These are phyloP conservation scores for Archocentrus centrarchus DNA, from an alignment of 2,113 vertebrate genomes.

Conservation along the genomic window DNA sequence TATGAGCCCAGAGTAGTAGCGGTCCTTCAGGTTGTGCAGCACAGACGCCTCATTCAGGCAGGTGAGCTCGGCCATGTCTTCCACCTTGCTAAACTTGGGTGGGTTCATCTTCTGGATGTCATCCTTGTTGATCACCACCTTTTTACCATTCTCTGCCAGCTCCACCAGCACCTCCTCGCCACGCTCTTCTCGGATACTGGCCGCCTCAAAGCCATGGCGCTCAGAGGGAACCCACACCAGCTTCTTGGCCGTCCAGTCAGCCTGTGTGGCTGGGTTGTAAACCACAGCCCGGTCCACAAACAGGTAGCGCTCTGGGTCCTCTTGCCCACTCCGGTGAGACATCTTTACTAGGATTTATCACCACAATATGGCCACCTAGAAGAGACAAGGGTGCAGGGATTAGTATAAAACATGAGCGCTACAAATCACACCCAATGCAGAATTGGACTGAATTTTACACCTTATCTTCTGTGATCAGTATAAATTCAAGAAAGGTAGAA, in stretches of 20 bases:
- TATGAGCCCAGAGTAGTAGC: constrained; percentile 97
- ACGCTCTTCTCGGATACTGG: constrained; percentile 91
- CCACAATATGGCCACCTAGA: constrained; percentile 66
- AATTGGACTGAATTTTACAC: neutral
- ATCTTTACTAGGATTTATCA: constrained; percentile 79
- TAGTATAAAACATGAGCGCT: neutral
- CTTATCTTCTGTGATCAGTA: neutral
- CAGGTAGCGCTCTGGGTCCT: constrained; percentile 96
- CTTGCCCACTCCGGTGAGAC: constrained; percentile 91
- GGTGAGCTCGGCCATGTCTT: constrained; percentile 97
- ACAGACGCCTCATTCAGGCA: constrained; percentile 97
- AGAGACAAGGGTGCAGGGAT: constrained; percentile 1
- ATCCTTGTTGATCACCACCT: constrained; percentile 93
- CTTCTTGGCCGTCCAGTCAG: constrained; percentile 97
- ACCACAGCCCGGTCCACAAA: constrained; percentile 96
- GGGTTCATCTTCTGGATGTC: constrained; percentile 99
- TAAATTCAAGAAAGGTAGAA: too few species aligned
- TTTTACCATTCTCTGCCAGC: constrained; percentile 94
- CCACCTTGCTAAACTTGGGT: constrained; percentile 97
- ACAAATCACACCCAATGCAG: too few species aligned
- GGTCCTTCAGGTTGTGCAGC: constrained; percentile 95
- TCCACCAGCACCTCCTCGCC: constrained; percentile 94
- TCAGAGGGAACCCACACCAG: constrained; percentile 96
- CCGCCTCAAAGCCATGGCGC: constrained; percentile 95
- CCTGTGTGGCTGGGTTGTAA: constrained; percentile 97